phyloP scores from a whole-genome alignment of 2,113 vertebrate genomes.

The Monopterus albus region DNA sequence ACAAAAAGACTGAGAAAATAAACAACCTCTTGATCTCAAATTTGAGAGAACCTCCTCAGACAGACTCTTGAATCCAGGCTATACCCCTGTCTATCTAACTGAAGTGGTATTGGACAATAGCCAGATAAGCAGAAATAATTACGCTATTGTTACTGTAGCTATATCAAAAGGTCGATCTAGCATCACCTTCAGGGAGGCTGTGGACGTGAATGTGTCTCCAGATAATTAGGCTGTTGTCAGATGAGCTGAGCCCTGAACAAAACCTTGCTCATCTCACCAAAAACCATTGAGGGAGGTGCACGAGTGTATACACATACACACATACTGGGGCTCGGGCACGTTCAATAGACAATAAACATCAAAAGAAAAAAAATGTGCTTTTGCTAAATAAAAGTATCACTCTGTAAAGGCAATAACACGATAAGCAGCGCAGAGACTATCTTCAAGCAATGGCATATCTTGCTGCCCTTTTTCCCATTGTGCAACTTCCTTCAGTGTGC shows the following conservation, averaged over 20 bases:
- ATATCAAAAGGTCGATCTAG: slow-evolving; percentile 15
- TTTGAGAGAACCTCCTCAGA: too few species aligned
- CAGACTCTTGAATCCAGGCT: too few species aligned
- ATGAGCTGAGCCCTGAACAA: slow-evolving; percentile 30
- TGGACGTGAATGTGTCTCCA: slow-evolving; percentile 1
- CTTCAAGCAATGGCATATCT: slow-evolving; percentile 59
- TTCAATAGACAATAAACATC: slow-evolving; percentile 40
- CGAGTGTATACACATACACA: background rate
- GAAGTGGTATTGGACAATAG: too few species aligned
- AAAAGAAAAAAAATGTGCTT: slow-evolving; percentile 51
- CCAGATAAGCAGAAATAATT: background rate
- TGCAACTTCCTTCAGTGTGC: slow-evolving; percentile 57
- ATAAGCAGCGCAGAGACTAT: slow-evolving; percentile 65
- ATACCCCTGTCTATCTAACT: too few species aligned
- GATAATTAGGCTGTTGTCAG: slow-evolving; percentile 46
- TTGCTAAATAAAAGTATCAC: slow-evolving; percentile 49
- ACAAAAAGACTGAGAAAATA: background rate
- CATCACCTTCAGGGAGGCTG: background rate
- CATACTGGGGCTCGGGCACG: background rate
- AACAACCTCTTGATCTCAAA: background rate
- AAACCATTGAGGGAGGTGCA: slow-evolving; percentile 28
- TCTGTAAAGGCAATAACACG: slow-evolving; percentile 50
- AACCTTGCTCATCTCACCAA: slow-evolving; percentile 22
- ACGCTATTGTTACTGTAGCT: background rate
- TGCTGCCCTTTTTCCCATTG: slow-evolving; percentile 29